Evolutionary conservation across 2,113 vertebrate genomes (phyloP).

Genomic region (Heterotilapia buettikoferi): DNA sequence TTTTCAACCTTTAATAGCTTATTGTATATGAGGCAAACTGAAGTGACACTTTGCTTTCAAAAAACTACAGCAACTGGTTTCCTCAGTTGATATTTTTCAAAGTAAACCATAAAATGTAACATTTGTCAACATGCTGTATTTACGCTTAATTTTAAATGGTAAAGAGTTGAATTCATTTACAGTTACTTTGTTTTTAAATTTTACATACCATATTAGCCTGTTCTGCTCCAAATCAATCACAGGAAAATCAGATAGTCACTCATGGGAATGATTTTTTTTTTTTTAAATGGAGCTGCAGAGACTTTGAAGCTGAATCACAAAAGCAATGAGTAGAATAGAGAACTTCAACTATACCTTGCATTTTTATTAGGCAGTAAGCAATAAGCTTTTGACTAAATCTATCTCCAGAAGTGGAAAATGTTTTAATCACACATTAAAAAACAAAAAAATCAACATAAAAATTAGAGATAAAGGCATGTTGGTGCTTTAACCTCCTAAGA

Average conservation of each 20-base stretch:
- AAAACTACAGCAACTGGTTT: neutral
- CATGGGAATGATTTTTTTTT: slow-evolving; percentile 13
- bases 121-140: neutral
- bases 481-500: neutral
- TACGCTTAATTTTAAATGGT: neutral
- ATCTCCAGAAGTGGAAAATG: neutral
- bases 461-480: neutral
- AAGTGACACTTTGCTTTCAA: neutral
- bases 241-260: slow-evolving; percentile 59
- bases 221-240: slow-evolving; percentile 33
- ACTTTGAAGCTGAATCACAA: slow-evolving; percentile 36
- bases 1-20: neutral
- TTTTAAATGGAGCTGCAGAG: neutral
- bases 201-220: neutral
- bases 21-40: neutral
- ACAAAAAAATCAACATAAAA: neutral
- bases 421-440: neutral
- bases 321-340: slow-evolving; percentile 5
- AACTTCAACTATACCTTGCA: slow-evolving; percentile 1
- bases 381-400: slow-evolving; percentile 25
- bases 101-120: neutral
- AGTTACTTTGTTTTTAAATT: neutral
- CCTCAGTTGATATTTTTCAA: neutral
- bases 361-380: slow-evolving; percentile 20
- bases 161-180: neutral